A percentile compares a stretch with the other conserved stretches of the same genome.
These are phyloP conservation scores for Camponotus pennsylvanicus DNA, from an alignment of 1,140 invertebrate genomes.

Conservation along the genomic window DNA sequence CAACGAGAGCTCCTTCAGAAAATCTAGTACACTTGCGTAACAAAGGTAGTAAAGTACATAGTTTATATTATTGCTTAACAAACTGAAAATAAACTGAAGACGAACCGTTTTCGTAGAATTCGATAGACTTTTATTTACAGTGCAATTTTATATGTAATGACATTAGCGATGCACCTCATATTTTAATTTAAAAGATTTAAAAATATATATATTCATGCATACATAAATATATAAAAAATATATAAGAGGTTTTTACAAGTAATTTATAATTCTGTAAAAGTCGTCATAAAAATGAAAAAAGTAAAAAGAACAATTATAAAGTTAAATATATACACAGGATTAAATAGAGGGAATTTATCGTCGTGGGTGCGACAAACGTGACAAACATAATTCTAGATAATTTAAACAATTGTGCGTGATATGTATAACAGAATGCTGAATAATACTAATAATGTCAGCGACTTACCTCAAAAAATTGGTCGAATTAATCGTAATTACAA, in stretches of 20 bases:
- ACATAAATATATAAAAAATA: background rate
- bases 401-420: background rate
- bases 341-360: slow-evolving; percentile 24
- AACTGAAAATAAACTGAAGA: background rate
- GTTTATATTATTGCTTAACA: background rate
- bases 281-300: background rate
- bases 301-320: background rate
- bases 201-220: background rate
- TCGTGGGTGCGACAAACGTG: slow-evolving; percentile 31
- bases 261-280: background rate
- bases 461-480: slow-evolving; percentile 34
- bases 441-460: slow-evolving; percentile 16
- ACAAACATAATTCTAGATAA: slow-evolving; percentile 5
- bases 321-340: background rate
- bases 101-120: background rate
- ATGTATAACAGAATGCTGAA: background rate
- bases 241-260: background rate
- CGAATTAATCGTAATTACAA: slow-evolving; percentile 30
- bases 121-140: background rate
- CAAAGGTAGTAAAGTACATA: background rate
- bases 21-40: background rate
- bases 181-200: background rate
- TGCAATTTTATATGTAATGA: background rate
- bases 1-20: background rate
- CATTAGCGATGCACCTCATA: background rate